Evolutionary conservation across 2,888 invertebrate species (phyloP).

Genomic region (Cosmorhoe ocellata): DNA sequence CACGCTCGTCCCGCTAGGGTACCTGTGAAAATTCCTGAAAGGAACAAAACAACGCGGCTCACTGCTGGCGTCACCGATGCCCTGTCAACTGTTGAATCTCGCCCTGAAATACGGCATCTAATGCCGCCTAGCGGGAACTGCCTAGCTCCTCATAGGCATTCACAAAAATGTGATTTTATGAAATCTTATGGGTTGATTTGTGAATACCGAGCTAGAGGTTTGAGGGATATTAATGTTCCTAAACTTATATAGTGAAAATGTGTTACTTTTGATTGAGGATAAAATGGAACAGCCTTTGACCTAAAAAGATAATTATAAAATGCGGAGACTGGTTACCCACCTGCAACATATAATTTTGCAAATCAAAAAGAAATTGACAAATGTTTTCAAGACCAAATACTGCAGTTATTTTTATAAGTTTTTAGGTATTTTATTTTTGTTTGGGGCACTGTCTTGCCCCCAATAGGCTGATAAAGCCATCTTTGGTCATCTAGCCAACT

Average conservation of each 20-base stretch:
- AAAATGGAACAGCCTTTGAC: constrained; percentile 31
- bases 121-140: constrained; percentile 58
- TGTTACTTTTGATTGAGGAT: constrained; percentile 24
- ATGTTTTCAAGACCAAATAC: constrained; percentile 27
- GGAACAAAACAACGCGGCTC: constrained; percentile 75
- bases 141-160: constrained; percentile 39
- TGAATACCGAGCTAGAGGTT: constrained; percentile 16
- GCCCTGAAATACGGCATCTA: constrained; percentile 75
- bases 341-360: constrained; percentile 75
- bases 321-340: constrained; percentile 67
- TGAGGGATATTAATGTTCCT: constrained; percentile 36
- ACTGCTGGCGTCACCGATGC: constrained; percentile 74
- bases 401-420: background rate
- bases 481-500: background rate
- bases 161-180: constrained; percentile 18
- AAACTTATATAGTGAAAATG: constrained; percentile 33
- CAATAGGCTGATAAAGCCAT: background rate
- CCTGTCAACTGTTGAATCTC: constrained; percentile 83
- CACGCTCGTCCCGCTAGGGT: constrained; percentile 74
- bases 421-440: background rate
- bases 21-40: constrained; percentile 80
- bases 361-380: constrained; percentile 52
- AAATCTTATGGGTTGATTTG: constrained; percentile 10
- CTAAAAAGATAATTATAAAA: constrained; percentile 36
- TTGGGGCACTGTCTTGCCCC: background rate